Evolutionary conservation across 2,888 invertebrate genomes (phyloP), one percentile per base, ranked within the genome.

Genomic region (Masnerella sp.): DNA sequence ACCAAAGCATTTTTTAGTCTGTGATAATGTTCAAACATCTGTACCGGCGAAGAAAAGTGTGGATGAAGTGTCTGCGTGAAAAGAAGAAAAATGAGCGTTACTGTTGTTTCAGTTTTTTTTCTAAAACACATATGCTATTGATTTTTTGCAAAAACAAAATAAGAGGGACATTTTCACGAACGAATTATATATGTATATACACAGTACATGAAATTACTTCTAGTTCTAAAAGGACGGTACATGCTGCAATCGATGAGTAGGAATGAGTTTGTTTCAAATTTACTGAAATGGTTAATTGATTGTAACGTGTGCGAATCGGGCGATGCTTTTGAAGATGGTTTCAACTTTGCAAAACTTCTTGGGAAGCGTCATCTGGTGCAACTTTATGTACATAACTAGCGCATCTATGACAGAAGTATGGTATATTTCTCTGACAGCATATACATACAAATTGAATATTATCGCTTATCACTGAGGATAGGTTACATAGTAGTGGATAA

Each of bases 1-100:
- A 76, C 73, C n/a, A n/a, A n/a, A n/a, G n/a, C n/a, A n/a, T n/a
- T n/a, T n/a, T n/a, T n/a, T n/a, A n/a, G 78, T 79, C 79, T 81
- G 25, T 30, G 30, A 30, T 2, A 30, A 30, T 9, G 7, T 5
- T 5, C 4, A 7, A 78, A 81, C 78, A 84, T 82, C 77, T 78
- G 77, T 82, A 80, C 79, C 78, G 77, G 74, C 68, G 77, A 67
- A 70, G 68, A 77, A 76, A 30, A 77, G 56, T 74, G 76, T 77
- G 78, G 76, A 73, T 79, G 79, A 79, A 75, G 43, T 61, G 56
- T 65, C 34, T 62, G 61, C 40, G 49, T 49, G 61, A 59, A 38
- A 54, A 47, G 7, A 30, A 15, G 9, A 51, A 43, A 74, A 65
- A 56, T 51, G n/a, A n/a, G n/a, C 52, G 40, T 30, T 36, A 28